Base-by-base conservation (phyloP, 2,797 vertebrate species). In the Enteromius treurensis region DNA sequence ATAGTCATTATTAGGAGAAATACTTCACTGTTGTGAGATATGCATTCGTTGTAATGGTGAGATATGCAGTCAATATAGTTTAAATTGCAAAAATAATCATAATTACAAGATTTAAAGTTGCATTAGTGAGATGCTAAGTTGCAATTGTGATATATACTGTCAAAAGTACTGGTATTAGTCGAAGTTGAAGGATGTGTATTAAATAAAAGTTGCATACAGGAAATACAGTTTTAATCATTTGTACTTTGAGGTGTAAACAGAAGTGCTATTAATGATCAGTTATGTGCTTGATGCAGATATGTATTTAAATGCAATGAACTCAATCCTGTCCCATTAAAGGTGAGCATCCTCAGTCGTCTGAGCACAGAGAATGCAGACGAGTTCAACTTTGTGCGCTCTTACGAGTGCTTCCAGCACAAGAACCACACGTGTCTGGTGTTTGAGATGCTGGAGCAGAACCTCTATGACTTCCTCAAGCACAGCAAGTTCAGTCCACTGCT, bases 391-490 rank as follows among this genome's bases (percentile, higher is more conserved):
- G 98, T 99, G 80, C 97, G 97, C 87, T 99, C 98, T 0, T 99
- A 99, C 0, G 98, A 99, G 93, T 99, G 98, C 92, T 99, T 99
- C 95, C 98, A 99, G 93, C 98, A 99, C 94, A 99, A 99, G 95
- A 99, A 97, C 94, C 98, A 99, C 90, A 99, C 98, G 85, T 99
- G 98, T 93, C 97, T 99, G 91, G 98, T 99, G 91, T 99, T 99
- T 45, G 98, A 99, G 95, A 99, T 99, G 98, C 94, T 99, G 90
- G 98, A 99, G 91, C 98, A 99, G 95, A 99, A 99, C 93, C 95
- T 99, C 0, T 99, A 99, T 2, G 98, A 99, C 93, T 99, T 99
- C 90, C 90, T 99, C 74, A 99, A 99, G 93, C 98, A 99, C 95
- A 99, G 98, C 92, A 99, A 98, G 90, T 99, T 99, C 92, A 99